Base-by-base conservation (phyloP, 2,113 vertebrate genomes). In the Monopterus albus region DNA sequence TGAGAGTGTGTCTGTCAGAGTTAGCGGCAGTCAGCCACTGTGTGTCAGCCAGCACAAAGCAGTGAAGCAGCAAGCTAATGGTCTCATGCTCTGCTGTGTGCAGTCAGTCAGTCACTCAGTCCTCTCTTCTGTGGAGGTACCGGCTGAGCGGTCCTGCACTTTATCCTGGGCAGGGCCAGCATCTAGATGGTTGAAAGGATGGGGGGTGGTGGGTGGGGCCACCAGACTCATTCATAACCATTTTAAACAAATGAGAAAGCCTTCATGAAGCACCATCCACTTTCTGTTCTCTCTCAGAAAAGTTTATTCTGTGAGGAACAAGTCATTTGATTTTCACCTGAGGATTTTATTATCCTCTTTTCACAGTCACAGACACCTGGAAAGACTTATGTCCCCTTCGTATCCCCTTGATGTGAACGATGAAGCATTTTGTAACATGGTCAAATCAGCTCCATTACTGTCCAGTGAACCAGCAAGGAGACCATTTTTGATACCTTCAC, bases 111-210 rank as follows among this genome's bases (percentile, higher is more conserved):
- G 79, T 77, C 83, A 74, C 78, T 77, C 86, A 78, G 74, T 68
- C 64, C 73, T 72, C 82, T 86, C 79, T 40, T 83, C 85, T 90
- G 81, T 88, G 86, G 79, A 72, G 80, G 76, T 72, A 78, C 71
- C 55, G 78, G 78, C 83, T 85, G 86, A 84, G 78, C 63, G 75
- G 81, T 76, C 87, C 74, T 82, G 82, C 86, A 88, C 92, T 93
- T 91, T 90, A 92, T 93, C 86, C 91, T 90, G 91, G 89, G 90
- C 87, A 84, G 92, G 89, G 89, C 92, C 87, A 69, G 84, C 82
- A 86, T 90, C 87, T 79, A 36, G 82, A 81, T 83, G 71, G 78
- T 69, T 87, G 81, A 74, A 81, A 79, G 76, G 68, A 88, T 47
- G 78, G 80, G 82, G 82, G 36, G 40, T 83, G 72, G 84, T 65